phyloP scores from a whole-genome alignment of 2,113 vertebrate species.

The Zosterops borbonicus region DNA sequence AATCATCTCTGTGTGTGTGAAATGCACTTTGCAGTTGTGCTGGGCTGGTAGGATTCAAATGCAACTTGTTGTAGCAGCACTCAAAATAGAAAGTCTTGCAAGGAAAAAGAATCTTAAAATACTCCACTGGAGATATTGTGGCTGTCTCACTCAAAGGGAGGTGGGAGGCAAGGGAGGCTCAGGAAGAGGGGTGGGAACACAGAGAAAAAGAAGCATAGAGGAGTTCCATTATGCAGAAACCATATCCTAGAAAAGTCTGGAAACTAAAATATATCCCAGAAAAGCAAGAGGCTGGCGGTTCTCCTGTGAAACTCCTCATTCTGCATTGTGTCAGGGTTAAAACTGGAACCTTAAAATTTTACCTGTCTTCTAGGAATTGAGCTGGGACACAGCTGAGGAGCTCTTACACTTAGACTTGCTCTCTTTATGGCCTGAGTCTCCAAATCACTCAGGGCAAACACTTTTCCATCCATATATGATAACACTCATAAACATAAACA shows the following conservation, averaged over 20 bases:
- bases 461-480: not conserved
- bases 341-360: not conserved
- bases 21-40: not conserved
- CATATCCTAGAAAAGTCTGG: not conserved
- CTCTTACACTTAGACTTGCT: not conserved
- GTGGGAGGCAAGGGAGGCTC: not conserved
- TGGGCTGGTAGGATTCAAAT: constrained; percentile 38
- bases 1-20: not conserved
- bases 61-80: not conserved
- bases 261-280: not conserved
- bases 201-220: not conserved
- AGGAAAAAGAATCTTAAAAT: not conserved
- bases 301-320: not conserved
- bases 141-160: rapidly evolving
- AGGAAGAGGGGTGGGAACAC: not conserved
- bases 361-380: not conserved
- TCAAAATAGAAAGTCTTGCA: constrained; percentile 6
- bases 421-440: not conserved
- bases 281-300: not conserved
- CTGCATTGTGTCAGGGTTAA: not conserved
- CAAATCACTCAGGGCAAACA: not conserved
- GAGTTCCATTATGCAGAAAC: not conserved
- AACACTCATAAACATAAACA: not conserved
- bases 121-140: not conserved
- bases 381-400: not conserved